Evolutionary conservation across 1,140 invertebrate species (phyloP), one percentile per base, ranked within the genome.

Genomic region (Maconellicoccus hirsutus): DNA sequence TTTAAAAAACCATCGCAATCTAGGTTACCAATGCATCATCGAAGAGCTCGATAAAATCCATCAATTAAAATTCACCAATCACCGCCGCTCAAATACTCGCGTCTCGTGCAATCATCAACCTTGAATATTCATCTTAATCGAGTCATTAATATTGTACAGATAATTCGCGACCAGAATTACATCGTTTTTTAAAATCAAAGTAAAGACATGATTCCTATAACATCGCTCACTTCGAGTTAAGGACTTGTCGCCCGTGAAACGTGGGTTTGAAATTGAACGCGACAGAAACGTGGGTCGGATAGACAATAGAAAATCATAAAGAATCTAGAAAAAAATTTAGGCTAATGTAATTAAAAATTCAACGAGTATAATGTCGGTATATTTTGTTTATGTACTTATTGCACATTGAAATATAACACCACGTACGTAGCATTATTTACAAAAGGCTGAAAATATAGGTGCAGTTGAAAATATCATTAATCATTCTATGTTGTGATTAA

Each of bases 301-400:
- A 52, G n/a, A 52, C 42, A 52, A 52, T 52, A 52, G 42, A 52
- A 52, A 52, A 8, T 52, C 16, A 52, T 16, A 14, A 19, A 16
- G 42, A 52, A 52, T 16, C 42, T 52, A 3, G 29, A 33, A 33
- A 52, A 16, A 52, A 52, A 52, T 52, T 52, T 19, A 52, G 42
- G 42, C n/a, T 52, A 19, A 52, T 16, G 42, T 52, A 52, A 52
- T 52, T 52, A 52, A 52, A 52, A 52, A 52, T 52, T 52, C 42
- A 52, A 14, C 42, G 16, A 16, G 3, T 52, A 52, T 52, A 52
- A 16, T 52, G 16, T 3, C 42, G 16, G 42, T 16, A 16, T 16
- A 19, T 52, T 52, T 52, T 52, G 42, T 52, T 52, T 52, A 52
- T 52, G 3, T 16, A 52, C n/a, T 52, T 16, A 52, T 16, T 3